A percentile compares a stretch with the other conserved stretches of the same genome.
These are phyloP conservation scores for Bursaphelenchus mucronatus DNA, from an alignment of 1,140 invertebrate species.

Conservation along the genomic window DNA sequence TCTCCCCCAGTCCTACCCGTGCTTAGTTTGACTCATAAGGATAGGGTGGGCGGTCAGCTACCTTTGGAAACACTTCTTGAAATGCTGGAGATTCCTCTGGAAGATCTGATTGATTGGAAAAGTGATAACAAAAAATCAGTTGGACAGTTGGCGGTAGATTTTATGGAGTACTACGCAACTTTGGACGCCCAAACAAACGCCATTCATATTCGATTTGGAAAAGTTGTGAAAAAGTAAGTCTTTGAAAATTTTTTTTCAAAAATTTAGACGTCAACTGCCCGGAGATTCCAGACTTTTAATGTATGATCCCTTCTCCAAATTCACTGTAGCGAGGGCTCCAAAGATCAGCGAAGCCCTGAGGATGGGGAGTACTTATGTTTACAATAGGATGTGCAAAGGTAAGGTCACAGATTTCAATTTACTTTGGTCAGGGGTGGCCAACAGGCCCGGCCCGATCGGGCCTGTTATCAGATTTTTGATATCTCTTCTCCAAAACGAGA, in stretches of 20 bases:
- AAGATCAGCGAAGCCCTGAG: conserved; percentile 2
- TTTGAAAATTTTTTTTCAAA: not conserved
- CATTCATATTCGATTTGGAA: conserved; percentile 24
- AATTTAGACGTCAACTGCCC: not conserved
- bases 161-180: conserved; percentile 30
- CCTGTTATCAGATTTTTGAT: no score
- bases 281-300: not conserved
- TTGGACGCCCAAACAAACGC: conserved; percentile 19
- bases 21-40: conserved; percentile 19
- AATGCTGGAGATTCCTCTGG: conserved; percentile 9
- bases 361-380: no score
- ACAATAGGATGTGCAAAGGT: no score
- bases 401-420: no score
- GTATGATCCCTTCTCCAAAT: conserved; percentile 16
- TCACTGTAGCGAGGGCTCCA: not conserved
- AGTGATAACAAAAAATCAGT: conserved; percentile 31
- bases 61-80: conserved; percentile 9
- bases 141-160: conserved; percentile 32
- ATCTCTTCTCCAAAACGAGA: no score
- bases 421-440: no score
- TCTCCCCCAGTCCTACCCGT: conserved; percentile 22
- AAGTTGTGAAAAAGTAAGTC: conserved; percentile 16
- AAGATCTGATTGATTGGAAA: conserved; percentile 31
- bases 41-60: conserved; percentile 19
- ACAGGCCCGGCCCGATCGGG: no score